A percentile compares a stretch with the other conserved stretches of the same genome.
phyloP scores from a whole-genome alignment of 2,797 vertebrate genomes.

The Sebastes minor region DNA sequence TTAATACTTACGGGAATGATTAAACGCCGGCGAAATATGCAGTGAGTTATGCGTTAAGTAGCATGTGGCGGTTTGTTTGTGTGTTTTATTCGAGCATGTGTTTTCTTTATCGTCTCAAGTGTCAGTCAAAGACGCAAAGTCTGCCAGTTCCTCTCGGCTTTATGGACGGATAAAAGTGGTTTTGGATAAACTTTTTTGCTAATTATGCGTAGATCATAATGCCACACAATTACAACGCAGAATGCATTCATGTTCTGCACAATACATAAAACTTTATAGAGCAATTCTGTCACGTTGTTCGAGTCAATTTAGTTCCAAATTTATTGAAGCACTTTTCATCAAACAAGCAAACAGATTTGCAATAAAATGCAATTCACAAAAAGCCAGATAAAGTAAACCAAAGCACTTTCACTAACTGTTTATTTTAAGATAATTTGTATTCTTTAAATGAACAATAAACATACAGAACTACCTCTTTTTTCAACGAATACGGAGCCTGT shows the following conservation, averaged over 20 bases:
- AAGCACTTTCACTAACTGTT: not conserved
- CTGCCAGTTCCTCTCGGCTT: conserved; percentile 28
- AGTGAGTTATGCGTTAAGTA: conserved; percentile 54
- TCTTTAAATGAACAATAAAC: not conserved
- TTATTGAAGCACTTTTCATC: conserved; percentile 10
- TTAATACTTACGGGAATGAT: conserved; percentile 64
- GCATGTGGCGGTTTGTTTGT: conserved; percentile 57
- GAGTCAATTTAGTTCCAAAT: conserved; percentile 11
- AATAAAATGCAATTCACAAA: conserved; percentile 9
- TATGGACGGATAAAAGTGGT: conserved; percentile 24
- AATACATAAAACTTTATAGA: conserved; percentile 23
- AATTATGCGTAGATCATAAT: conserved; percentile 19
- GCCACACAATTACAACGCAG: not conserved
- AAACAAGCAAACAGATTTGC: conserved; percentile 19
- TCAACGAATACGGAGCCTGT: not conserved
- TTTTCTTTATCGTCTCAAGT: conserved; percentile 55
- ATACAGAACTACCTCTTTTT: not conserved
- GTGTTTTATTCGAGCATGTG: conserved; percentile 51
- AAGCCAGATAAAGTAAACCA: conserved; percentile 14
- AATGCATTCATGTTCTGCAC: not conserved
- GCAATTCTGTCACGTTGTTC: conserved; percentile 6
- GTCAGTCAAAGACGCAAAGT: conserved; percentile 34
- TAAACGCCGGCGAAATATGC: conserved; percentile 65
- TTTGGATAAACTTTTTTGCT: conserved; percentile 24
- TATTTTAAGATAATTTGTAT: conserved; percentile 10